Evolutionary conservation across 1,140 invertebrate species (phyloP).

Genomic region (Amyelois transitella): DNA sequence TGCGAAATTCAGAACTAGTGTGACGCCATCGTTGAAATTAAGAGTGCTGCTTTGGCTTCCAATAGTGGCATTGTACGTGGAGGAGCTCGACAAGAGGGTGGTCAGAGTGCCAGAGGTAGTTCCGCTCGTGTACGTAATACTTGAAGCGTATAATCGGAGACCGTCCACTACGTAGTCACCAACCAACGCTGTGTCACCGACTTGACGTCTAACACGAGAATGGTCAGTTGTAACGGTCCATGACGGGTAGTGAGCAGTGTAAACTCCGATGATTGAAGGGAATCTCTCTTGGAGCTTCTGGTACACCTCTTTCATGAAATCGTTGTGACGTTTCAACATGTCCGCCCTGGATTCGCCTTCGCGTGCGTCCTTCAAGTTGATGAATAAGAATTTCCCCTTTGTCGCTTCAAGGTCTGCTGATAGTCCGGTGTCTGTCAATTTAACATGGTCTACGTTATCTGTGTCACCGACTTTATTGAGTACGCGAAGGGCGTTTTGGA

Average conservation of each 20-base stretch:
- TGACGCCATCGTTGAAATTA: constrained; percentile 24
- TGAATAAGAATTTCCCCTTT: constrained; percentile 50
- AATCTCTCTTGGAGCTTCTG: constrained; percentile 43
- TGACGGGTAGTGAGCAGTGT: constrained; percentile 60
- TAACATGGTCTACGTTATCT: constrained; percentile 43
- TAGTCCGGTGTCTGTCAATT: constrained; percentile 51
- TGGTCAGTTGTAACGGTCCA: constrained; percentile 45
- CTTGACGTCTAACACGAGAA: constrained; percentile 38
- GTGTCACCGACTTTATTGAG: constrained; percentile 47
- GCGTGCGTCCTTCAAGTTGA: constrained; percentile 58
- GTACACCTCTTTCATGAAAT: constrained; percentile 59
- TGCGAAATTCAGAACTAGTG: constrained; percentile 38
- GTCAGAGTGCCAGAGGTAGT: constrained; percentile 15
- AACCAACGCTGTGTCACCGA: not conserved
- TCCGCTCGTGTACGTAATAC: constrained; percentile 14
- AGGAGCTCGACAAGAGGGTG: constrained; percentile 2
- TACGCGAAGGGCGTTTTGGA: constrained; percentile 39
- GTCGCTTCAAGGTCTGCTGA: constrained; percentile 48
- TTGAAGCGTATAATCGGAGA: constrained; percentile 33
- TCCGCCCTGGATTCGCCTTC: constrained; percentile 57
- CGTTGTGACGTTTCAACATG: constrained; percentile 58
- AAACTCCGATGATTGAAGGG: constrained; percentile 49
- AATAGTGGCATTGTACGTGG: constrained; percentile 14
- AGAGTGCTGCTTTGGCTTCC: constrained; percentile 21
- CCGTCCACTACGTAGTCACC: constrained; percentile 27